A percentile compares a stretch with the other conserved stretches of the same genome.
These are phyloP conservation scores for Kryptolebias marmoratus DNA, from an alignment of 2,113 vertebrate genomes.

Conservation along the genomic window DNA sequence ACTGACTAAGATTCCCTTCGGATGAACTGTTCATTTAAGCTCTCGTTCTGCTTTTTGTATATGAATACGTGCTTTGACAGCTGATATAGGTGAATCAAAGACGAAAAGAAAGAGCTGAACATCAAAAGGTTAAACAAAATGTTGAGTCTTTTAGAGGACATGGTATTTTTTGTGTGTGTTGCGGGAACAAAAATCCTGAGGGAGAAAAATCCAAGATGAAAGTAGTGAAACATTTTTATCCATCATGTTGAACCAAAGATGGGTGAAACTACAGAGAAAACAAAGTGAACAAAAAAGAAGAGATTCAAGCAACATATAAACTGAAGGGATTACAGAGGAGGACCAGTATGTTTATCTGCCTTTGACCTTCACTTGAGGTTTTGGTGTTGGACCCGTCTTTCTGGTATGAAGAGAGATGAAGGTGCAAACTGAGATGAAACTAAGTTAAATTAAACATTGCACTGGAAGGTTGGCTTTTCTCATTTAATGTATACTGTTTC, in stretches of 20 bases:
- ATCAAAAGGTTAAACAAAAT: conserved; percentile 23
- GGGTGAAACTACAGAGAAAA: conserved; percentile 3
- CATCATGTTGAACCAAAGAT: background rate
- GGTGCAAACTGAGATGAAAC: no score
- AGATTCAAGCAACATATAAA: conserved; percentile 19
- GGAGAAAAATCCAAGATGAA: conserved; percentile 26
- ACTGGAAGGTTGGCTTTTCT: no score
- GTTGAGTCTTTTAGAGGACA: conserved; percentile 15
- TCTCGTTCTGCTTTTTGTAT: conserved; percentile 1
- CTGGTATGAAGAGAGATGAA: no score
- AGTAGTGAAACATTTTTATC: conserved; percentile 22
- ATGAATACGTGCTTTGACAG: conserved; percentile 11
- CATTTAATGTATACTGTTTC: no score
- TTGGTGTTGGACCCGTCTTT: background rate
- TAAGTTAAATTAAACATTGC: no score
- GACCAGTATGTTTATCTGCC: conserved; percentile 12
- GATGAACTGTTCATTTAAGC: conserved; percentile 32
- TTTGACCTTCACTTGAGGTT: conserved; percentile 51
- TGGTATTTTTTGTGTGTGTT: background rate
- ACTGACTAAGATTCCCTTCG: conserved; percentile 10
- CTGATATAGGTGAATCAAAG: conserved; percentile 22
- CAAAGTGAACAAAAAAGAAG: conserved; percentile 5
- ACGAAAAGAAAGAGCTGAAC: background rate
- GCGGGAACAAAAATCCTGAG: conserved; percentile 4
- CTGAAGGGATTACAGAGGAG: conserved; percentile 14